Percentiles rank a stretch among this genome's conserved stretches.
Conservation (phyloP, 2,113 vertebrate species). For the Carollia perspicillata region DNA sequence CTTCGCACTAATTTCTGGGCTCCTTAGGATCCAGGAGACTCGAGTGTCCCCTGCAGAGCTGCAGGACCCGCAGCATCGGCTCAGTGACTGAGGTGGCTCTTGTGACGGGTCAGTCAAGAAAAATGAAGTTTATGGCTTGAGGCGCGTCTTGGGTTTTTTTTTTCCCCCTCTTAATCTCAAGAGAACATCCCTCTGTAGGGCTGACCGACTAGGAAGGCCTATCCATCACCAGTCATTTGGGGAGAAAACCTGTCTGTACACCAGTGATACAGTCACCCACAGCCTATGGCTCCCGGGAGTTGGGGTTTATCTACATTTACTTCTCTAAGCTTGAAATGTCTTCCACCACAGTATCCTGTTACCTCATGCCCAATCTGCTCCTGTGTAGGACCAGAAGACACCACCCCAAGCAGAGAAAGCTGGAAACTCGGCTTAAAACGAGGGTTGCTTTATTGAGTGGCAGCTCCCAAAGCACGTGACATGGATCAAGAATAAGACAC, state of each 20-base stretch:
- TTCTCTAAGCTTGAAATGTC: neutral
- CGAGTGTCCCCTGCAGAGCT: neutral
- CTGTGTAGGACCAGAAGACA: neutral
- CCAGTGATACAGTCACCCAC: neutral
- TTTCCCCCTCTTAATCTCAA: neutral
- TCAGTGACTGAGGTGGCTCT: neutral
- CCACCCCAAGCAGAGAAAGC: neutral
- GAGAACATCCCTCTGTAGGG: neutral
- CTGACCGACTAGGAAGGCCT: neutral
- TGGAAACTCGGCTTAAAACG: conserved; percentile 2
- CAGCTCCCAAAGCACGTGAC: conserved; percentile 59
- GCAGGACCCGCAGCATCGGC: too few relatives aligned
- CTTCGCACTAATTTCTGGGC: neutral
- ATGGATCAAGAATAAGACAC: conserved; percentile 75
- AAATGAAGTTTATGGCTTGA: neutral
- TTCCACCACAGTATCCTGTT: neutral
- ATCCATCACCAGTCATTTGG: neutral
- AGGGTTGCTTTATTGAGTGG: conserved; percentile 74
- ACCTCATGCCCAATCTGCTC: neutral
- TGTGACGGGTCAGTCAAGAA: neutral
- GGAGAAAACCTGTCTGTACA: neutral
- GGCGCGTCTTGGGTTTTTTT: neutral
- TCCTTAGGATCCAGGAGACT: neutral
- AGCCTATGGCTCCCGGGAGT: neutral
- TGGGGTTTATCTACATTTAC: neutral